Evolutionary conservation across 2,797 vertebrate genomes (phyloP).

Genomic region (Carcharodon carcharias): DNA sequence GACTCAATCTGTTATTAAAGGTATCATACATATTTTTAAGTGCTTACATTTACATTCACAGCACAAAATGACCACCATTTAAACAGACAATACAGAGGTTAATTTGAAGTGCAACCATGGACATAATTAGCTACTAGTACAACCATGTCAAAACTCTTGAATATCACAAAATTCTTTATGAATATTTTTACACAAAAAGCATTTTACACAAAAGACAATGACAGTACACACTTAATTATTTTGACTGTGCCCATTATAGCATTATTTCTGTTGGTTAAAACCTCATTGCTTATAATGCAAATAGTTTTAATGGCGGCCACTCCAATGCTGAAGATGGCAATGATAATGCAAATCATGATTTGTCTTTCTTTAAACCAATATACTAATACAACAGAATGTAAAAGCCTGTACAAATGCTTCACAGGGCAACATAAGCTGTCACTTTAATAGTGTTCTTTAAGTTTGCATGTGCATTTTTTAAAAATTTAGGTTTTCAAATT

Average conservation of each 20-base stretch:
- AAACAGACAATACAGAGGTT: conserved; percentile 27
- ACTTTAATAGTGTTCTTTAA: not conserved
- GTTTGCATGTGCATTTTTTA: not conserved
- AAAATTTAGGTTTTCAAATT: not conserved
- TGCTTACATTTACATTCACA: conserved; percentile 12
- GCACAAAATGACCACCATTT: conserved; percentile 19
- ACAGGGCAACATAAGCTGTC: not conserved
- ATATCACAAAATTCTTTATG: conserved; percentile 11
- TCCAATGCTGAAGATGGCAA: conserved; percentile 6
- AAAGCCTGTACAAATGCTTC: not conserved
- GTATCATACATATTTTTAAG: not conserved
- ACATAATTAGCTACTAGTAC: conserved; percentile 15
- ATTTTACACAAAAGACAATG: conserved; percentile 32
- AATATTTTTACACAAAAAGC: conserved; percentile 28
- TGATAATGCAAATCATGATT: conserved; percentile 8
- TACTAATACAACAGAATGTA: not conserved
- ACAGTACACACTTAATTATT: conserved; percentile 16
- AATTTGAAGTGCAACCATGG: conserved; percentile 8
- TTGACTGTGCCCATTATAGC: conserved; percentile 8
- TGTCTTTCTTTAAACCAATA: not conserved
- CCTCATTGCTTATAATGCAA: not conserved
- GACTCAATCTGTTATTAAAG: conserved; percentile 2
- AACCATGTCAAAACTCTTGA: conserved; percentile 25
- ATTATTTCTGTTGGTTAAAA: not conserved
- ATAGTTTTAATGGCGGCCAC: not conserved